These are phyloP conservation scores for Rotaria magnacalcarata DNA, from an alignment of 2,888 invertebrate species.

Conservation along the genomic window DNA sequence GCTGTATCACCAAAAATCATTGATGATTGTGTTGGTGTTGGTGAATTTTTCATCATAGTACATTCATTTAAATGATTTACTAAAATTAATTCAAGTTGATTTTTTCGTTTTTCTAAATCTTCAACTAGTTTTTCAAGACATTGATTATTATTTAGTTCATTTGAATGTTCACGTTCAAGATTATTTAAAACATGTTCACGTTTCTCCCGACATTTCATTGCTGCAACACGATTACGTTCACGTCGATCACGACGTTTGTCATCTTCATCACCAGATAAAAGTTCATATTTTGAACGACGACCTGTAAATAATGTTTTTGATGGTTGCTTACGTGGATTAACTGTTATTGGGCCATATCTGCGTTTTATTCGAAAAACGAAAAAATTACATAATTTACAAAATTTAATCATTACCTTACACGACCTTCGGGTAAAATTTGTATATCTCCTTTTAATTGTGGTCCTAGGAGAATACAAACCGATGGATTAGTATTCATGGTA, in stretches of 20 bases:
- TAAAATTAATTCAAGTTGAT: background rate
- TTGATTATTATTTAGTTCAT: background rate
- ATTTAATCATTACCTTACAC: background rate
- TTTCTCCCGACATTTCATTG: conserved; percentile 31
- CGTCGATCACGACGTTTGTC: conserved; percentile 17
- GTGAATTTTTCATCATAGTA: background rate
- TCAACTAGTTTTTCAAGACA: background rate
- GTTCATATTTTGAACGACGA: conserved; percentile 31
- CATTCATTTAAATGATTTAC: background rate
- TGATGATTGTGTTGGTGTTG: background rate
- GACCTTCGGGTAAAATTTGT: background rate
- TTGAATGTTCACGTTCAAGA: background rate
- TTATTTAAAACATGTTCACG: background rate
- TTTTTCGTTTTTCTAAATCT: background rate
- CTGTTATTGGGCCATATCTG: conserved; percentile 21
- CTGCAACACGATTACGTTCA: conserved; percentile 18
- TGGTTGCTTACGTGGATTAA: conserved; percentile 12
- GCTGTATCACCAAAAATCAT: background rate
- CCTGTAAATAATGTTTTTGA: conserved; percentile 22
- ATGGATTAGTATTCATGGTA: background rate
- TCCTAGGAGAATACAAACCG: accelerated
- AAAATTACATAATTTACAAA: background rate
- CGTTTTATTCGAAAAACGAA: background rate
- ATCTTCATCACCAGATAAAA: background rate
- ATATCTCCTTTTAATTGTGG: background rate